Evolutionary conservation across 2,797 vertebrate species (phyloP).

Genomic region (Ciconia nigra): DNA sequence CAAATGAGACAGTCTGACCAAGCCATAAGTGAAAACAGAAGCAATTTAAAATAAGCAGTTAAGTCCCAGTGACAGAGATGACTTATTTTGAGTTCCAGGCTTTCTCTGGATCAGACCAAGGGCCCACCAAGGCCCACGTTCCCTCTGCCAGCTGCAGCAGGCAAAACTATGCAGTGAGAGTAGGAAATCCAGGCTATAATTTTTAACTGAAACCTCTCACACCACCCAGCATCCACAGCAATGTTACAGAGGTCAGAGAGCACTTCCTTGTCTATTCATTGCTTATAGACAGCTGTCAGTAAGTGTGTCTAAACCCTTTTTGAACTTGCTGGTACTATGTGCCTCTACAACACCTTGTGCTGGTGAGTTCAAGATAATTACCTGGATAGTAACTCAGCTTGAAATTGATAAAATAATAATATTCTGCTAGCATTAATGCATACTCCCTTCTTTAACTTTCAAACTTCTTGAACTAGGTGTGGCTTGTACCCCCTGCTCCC

Average conservation of each 20-base stretch:
- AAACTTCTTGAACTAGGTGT: background rate
- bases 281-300: background rate
- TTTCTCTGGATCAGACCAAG: background rate
- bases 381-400: background rate
- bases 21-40: background rate
- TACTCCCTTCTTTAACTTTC: background rate
- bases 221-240: background rate
- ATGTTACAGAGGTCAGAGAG: background rate
- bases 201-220: background rate
- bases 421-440: background rate
- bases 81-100: background rate
- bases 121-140: rapidly evolving
- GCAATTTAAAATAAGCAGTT: background rate
- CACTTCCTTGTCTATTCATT: too few relatives aligned
- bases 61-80: background rate
- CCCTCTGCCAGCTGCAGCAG: background rate
- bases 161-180: background rate
- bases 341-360: background rate
- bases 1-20: background rate
- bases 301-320: background rate
- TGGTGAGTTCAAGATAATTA: background rate
- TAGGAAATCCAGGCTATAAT: background rate
- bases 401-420: background rate
- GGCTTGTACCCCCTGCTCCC: background rate
- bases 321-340: background rate